A percentile compares a stretch with the other conserved stretches of the same genome.
phyloP scores from a whole-genome alignment of 2,888 invertebrate genomes.

The Agriopis aurantiaria region DNA sequence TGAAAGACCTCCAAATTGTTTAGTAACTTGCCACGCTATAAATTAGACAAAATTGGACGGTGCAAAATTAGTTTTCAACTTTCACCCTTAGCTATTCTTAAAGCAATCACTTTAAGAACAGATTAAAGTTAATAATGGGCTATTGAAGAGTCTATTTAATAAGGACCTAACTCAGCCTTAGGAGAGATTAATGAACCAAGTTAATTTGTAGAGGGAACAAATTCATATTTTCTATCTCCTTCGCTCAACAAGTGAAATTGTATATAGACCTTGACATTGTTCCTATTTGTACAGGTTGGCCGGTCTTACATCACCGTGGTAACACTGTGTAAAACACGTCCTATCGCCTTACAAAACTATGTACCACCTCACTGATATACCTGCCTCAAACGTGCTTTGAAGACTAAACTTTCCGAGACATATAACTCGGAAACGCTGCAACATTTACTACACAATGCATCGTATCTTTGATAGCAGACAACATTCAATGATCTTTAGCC shows the following conservation, averaged over 20 bases:
- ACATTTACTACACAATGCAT: constrained; percentile 44
- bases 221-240: constrained; percentile 6
- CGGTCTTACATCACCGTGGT: constrained; percentile 65
- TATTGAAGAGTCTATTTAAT: background rate
- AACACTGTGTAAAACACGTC: constrained; percentile 60
- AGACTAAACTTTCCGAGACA: constrained; percentile 50
- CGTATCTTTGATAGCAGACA: constrained; percentile 39
- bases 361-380: constrained; percentile 53
- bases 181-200: constrained; percentile 1
- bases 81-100: constrained; percentile 20
- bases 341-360: constrained; percentile 68
- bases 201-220: background rate
- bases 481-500: constrained; percentile 35
- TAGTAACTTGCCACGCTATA: constrained; percentile 35
- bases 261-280: constrained; percentile 74
- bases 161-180: background rate
- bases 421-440: constrained; percentile 30
- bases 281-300: constrained; percentile 58
- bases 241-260: constrained; percentile 60
- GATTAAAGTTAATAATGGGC: constrained; percentile 11
- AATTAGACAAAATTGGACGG: constrained; percentile 40
- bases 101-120: constrained; percentile 11
- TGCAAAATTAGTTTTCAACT: constrained; percentile 44
- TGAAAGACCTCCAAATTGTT: constrained; percentile 31
- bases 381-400: constrained; percentile 60